Evolutionary conservation across 2,888 invertebrate genomes (phyloP), one percentile per base, ranked within the genome.

Genomic region (Oxystoma pomonae): DNA sequence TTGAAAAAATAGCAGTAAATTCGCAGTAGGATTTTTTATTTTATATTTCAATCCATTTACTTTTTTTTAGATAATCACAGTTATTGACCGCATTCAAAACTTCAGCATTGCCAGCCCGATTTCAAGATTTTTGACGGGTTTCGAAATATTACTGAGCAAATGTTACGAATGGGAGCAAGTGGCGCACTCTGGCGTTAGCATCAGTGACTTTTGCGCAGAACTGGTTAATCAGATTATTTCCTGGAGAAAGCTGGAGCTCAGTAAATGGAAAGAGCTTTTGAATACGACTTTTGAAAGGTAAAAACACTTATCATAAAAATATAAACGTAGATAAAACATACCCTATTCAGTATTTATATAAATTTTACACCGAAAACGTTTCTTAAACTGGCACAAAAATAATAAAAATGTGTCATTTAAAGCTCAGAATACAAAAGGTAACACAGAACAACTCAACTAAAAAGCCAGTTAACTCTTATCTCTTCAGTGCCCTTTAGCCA

Each of bases 101-200:
- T 93, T 98, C 77, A 85, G 92, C 0, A 84, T 94, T 0, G 88
- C 89, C 0, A 90, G 92, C 67, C 91, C 98, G 0, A 81, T 98
- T 1, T 90, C 94, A 64, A 88, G 95, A 68, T 95, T 94, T 75
- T 85, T 96, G 1, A 91, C 92, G 0, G 97, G 97, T 0, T 83
- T 98, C 60, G 98, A 99, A 79, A 82, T 96, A 57, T 81, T 99
- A 1, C 82, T 98, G 1, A 89, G 90, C 66, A 91, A 92, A 73
- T 84, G 92, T 59, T 87, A 95, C 68, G 91, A 95, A 73, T 98
- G 97, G 98, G 94, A 98, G 77, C 88, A 90, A 72, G 91, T 92
- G 70, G 96, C 97, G 0, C 94, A 94, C 73, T 87, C 86, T 68
- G 90, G 90, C 3, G 94, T 97, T 64, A 93, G 93, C 67, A 81